phyloP scores from a whole-genome alignment of 2,888 invertebrate genomes.

The Ernsta delagoae region DNA sequence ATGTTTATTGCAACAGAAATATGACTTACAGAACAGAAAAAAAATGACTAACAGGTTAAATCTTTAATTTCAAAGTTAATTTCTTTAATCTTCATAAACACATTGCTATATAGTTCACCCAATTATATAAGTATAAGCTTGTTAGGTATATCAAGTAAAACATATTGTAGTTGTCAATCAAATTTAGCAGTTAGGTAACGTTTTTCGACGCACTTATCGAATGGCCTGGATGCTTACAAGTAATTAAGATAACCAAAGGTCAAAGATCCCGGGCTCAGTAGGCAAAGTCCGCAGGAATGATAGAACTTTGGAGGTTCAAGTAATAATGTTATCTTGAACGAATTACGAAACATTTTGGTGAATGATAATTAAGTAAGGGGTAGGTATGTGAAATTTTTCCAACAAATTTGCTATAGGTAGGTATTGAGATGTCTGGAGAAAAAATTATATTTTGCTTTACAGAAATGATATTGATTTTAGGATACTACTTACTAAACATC shows the following conservation, averaged over 20 bases:
- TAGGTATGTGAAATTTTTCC: not conserved
- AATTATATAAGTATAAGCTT: too few relatives aligned
- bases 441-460: not conserved
- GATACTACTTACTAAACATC: too few relatives aligned
- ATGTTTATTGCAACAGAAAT: too few relatives aligned
- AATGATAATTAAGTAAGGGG: not conserved
- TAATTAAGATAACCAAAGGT: slow-evolving; percentile 47
- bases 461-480: too few relatives aligned
- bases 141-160: too few relatives aligned
- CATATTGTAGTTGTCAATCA: not conserved
- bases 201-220: slow-evolving; percentile 42
- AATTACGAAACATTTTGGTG: slow-evolving; percentile 8
- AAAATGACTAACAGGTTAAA: too few relatives aligned
- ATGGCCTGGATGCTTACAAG: slow-evolving; percentile 50
- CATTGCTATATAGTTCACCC: too few relatives aligned
- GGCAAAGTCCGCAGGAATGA: slow-evolving; percentile 7
- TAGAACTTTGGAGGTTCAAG: not conserved
- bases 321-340: slow-evolving; percentile 14
- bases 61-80: too few relatives aligned
- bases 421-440: not conserved
- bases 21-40: too few relatives aligned
- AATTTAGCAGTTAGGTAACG: slow-evolving; percentile 8
- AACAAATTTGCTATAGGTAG: not conserved
- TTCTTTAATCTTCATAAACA: too few relatives aligned
- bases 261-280: slow-evolving; percentile 40